Base-by-base conservation (phyloP, 1,140 invertebrate species). In the Hermetia illucens region DNA sequence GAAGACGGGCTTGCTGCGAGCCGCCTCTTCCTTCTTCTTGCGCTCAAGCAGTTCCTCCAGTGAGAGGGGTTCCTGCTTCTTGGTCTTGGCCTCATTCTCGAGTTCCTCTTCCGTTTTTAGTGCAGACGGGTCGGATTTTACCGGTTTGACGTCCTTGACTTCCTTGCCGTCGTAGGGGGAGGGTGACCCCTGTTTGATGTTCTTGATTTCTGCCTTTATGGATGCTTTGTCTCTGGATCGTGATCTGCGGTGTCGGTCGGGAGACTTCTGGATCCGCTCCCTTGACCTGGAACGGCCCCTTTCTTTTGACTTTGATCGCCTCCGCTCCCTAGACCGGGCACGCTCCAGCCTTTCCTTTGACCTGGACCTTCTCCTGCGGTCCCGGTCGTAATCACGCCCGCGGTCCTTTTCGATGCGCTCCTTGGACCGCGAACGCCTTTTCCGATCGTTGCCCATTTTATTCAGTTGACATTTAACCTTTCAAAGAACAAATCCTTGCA, bases 11-110 rank as follows among this genome's bases (percentile, higher is more conserved):
- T 94, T 94, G 39, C 82, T 82, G 29, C 82, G 77, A 17, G 86
- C 86, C 48, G 84, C 83, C 63, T 98, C 92, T 59, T 96, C 92
- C 3, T 88, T 87, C 59, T 97, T 94, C 53, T 96, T 96, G 55
- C 95, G 96, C 0, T 89, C 81, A 15, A 98, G 61, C 21, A 98
- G 56, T 62, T 99, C 94, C 62, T 99, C 95, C 16, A 98, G 66
- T 29, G 93, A 97, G 4, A 98, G 63, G 0, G 95, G 95, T 58
- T 93, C 91, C 41, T 76, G 81, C 60, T 87, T 90, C 24, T 65
- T 66, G 5, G 42, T 12, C 29, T 64, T 62, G 1, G 53, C 45
- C 37, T 64, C 53, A 17, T 54, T 48, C 33, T 66, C 57, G 15
- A 61, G 52, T 20, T 66, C 57, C 15, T 59, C 51, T 18, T 64